Base-by-base conservation (phyloP, 2,113 vertebrate species). In the Syngnathoides biaculeatus region DNA sequence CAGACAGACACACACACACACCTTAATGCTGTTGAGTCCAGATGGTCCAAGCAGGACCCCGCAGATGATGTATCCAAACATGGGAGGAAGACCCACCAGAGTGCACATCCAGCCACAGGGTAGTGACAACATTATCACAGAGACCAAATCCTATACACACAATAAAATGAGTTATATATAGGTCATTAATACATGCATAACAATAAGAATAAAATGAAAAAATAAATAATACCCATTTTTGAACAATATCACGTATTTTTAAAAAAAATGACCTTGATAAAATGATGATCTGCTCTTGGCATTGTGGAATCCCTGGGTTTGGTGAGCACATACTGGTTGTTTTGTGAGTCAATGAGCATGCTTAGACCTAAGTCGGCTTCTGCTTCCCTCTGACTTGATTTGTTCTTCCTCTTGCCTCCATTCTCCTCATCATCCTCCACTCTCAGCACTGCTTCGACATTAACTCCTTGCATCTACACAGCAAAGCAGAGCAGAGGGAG, bases 311-410 rank as follows among this genome's bases (percentile, higher is more conserved):
- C 97, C 15, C 96, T 86, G 40, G 97, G 97, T 81, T 96, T 97
- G 30, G 97, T 97, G 77, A 99, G 90, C 59, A 99, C 94, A 48
- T 99, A 99, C 85, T 96, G 97, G 90, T 99, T 99, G 84, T 95
- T 99, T 86, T 98, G 97, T 0, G 96, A 98, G 91, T 99, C 97
- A 35, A 99, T 99, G 71, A 99, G 94, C 96, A 98, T 98, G 80
- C 97, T 98, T 67, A 99, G 92, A 7, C 97, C 97, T 69, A 99
- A 83, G 70, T 93, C 90, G 24, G 93, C 94, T 78, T 98, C 94
- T 39, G 87, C 90, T 64, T 93, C 92, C 67, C 90, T 91, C 74
- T 89, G 85, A 68, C 84, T 88, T 1, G 95, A 97, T 67, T 87
- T 71, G 64, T 98, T 98, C 77, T 95, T 98, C 75, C 89, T 94